A percentile compares a stretch with the other conserved stretches of the same genome.
Conservation (phyloP, 2,888 invertebrate species). For the Actias luna region DNA sequence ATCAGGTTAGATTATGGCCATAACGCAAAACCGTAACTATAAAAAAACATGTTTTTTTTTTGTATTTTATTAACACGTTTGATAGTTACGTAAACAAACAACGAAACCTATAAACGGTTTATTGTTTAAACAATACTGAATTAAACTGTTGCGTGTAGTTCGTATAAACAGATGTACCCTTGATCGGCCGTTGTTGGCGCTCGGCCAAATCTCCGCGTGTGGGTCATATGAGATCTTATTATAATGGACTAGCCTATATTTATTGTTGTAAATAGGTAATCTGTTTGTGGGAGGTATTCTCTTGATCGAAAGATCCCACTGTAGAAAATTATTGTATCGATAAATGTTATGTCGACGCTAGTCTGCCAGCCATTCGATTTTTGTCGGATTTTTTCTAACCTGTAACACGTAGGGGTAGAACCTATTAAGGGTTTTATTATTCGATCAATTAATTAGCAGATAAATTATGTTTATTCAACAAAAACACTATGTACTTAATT, state of each 20-base stretch:
- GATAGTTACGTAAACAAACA: neutral
- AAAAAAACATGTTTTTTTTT: too few relatives aligned
- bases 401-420: too few relatives aligned
- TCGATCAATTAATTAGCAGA: too few relatives aligned
- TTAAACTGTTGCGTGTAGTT: conserved; percentile 20
- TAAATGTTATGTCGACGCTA: too few relatives aligned
- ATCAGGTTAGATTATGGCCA: too few relatives aligned
- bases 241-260: neutral
- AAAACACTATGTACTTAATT: too few relatives aligned
- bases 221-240: neutral
- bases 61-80: too few relatives aligned
- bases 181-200: conserved; percentile 26
- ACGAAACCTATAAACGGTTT: neutral
- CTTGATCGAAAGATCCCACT: neutral
- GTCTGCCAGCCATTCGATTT: too few relatives aligned
- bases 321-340: neutral
- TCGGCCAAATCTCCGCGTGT: conserved; percentile 23
- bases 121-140: neutral
- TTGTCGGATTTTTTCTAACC: too few relatives aligned
- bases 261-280: neutral
- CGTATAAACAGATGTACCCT: conserved; percentile 27
- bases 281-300: neutral
- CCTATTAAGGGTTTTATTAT: too few relatives aligned
- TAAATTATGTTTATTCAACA: too few relatives aligned
- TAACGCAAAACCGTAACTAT: too few relatives aligned